Percentiles rank a stretch among this genome's conserved stretches.
These are phyloP conservation scores for Polydesmus complanatus DNA, from an alignment of 2,888 invertebrate species.

Conservation along the genomic window DNA sequence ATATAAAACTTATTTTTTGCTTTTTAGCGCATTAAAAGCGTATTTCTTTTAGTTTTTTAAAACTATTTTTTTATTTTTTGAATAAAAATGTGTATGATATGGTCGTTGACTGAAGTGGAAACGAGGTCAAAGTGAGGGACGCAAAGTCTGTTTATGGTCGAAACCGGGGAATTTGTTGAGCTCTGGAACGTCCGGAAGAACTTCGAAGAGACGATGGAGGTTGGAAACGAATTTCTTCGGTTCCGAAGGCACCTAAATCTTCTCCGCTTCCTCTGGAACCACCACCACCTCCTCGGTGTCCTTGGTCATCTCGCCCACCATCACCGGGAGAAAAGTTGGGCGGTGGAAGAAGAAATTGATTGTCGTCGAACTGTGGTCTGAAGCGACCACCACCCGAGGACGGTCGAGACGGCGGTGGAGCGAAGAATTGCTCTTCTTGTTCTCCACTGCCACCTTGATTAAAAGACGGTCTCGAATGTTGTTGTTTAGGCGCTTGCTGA, in stretches of 20 bases:
- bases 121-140: no score
- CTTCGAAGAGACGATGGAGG: not conserved
- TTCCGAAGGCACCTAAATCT: not conserved
- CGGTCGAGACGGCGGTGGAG: not conserved
- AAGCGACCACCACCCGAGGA: not conserved
- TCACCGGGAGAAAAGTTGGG: not conserved
- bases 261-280: not conserved
- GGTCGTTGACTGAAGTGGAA: no score
- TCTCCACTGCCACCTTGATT: not conserved
- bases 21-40: no score
- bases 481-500: not conserved
- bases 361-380: not conserved
- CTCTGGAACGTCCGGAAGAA: not conserved
- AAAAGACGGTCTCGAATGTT: not conserved
- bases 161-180: not conserved
- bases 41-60: no score
- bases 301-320: not conserved
- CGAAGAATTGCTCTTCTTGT: not conserved
- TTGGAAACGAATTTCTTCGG: not conserved
- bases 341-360: not conserved
- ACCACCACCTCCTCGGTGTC: not conserved
- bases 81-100: no score
- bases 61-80: no score
- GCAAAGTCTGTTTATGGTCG: no score
- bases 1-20: no score